Evolutionary conservation across 2,888 invertebrate species (phyloP).

Genomic region (Eurytoma californica): DNA sequence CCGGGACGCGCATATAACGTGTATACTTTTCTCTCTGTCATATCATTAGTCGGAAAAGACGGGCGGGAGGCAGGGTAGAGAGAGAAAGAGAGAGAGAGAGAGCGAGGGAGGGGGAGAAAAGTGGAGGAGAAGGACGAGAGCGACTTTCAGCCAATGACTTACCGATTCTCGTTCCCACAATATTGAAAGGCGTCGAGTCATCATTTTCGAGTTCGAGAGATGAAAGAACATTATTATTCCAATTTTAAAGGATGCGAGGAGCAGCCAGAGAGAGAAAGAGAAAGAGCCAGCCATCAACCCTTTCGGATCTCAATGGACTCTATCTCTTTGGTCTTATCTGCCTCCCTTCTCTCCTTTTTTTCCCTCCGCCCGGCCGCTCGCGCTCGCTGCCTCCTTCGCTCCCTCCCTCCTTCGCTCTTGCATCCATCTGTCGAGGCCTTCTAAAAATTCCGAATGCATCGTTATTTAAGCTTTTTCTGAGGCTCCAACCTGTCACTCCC

Average conservation of each 20-base stretch:
- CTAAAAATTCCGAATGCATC: conserved; percentile 68
- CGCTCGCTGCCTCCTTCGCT: conserved; percentile 49
- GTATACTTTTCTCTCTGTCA: conserved; percentile 46
- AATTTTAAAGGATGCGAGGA: conserved; percentile 71
- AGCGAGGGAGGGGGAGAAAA: conserved; percentile 53
- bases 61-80: conserved; percentile 48
- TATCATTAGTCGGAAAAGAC: conserved; percentile 58
- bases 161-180: conserved; percentile 73
- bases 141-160: conserved; percentile 61
- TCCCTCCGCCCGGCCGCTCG: conserved; percentile 38
- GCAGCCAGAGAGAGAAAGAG: conserved; percentile 47
- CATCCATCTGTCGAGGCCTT: conserved; percentile 64
- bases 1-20: conserved; percentile 19
- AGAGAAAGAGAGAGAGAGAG: conserved; percentile 17
- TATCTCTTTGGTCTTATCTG: conserved; percentile 55
- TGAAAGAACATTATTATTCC: conserved; percentile 74
- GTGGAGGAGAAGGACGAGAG: conserved; percentile 42
- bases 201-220: conserved; percentile 71
- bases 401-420: conserved; percentile 50
- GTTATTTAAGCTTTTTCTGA: conserved; percentile 68
- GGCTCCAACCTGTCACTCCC: conserved; percentile 41
- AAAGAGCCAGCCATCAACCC: conserved; percentile 50
- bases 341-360: conserved; percentile 49
- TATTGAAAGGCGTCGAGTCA: conserved; percentile 74
- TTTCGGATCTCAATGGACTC: conserved; percentile 53